Base-by-base conservation (phyloP, 1,140 invertebrate species). In the Cylas formicarius region DNA sequence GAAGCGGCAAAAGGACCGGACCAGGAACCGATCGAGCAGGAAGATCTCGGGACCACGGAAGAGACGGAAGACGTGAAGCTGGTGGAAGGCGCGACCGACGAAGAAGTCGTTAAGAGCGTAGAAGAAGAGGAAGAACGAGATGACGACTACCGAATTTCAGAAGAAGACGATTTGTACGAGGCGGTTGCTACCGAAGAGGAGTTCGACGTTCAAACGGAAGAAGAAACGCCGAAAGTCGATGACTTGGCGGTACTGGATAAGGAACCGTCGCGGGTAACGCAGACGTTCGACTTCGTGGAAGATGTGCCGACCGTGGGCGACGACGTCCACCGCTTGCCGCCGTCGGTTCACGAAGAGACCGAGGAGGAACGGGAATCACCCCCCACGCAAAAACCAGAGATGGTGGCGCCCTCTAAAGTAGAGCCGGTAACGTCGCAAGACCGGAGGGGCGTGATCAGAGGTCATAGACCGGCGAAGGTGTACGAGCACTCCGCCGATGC, bases 401-500 rank as follows among this genome's bases (percentile, higher is more conserved):
- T 14, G 13, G 8, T 10, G 9, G 8, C 10, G 16, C 10, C 13
- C 10, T 33, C 8, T 8, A 8, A 33, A 14, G 14, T 14, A 8
- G 8, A 9, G 8, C 10, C 31, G 31, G 31, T n/a, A 33, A 8
- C 13, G 8, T 8, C 31, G 9, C 8, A 16, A 14, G 8, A 33
- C 13, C 9, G 13, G 37, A 7, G 31, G 24, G 10, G 10, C 6
- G 24, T 32, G 21, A 54, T 58, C 24, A 49, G 48, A 24, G 50
- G 46, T 8, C 58, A 61, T 37, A 53, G 55, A 46, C 58, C 58
- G 13, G 40, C 50, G 0, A 48, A 44, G 13, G 44, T 53, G 11
- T 53, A 48, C 10, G 57, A 60, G 31, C 59, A 61, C 42, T 45
- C 50, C 0, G 48, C 56, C 2, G 50, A 53, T 29, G 55, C 52